Base-by-base conservation (phyloP, 37 sponge, comb jelly and placozoan genomes). In the Ianthella basta region DNA sequence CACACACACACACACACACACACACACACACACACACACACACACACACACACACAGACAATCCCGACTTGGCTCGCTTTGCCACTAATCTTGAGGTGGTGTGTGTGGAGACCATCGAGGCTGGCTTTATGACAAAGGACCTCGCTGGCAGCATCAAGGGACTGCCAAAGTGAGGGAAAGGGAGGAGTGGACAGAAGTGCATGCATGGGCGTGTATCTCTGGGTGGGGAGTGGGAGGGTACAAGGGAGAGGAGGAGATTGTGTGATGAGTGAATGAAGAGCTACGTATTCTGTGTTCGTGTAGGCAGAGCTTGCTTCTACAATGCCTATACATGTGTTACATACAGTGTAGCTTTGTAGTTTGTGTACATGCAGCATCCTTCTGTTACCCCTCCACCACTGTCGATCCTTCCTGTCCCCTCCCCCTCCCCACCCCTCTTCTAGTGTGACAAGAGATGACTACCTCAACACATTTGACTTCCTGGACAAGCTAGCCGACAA, bases 101-200 rank as follows among this genome's bases (percentile, higher is more conserved):
- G 44, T 94, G 95, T 81, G 63, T 97, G 0, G 92, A 92, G 75
- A 97, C 97, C 18, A 94, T 97, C 33, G 97, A 97, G 66, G 85
- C 89, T 79, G 97, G 97, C 32, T 80, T 80, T 88, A 97, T 97
- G 97, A 97, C 97, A 14, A 97, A 97, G 68, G 97, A 97, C 63
- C 79, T 97, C 1, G 97, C 97, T 6, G 83, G 80, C 59, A 94
- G 97, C 80, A 90, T 97, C 74, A 94, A 92, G 78, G 97, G 97
- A 67, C 5, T 85, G 23, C 55, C 2, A 59, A 85, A 85, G 55
- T 69, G 34, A 50, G 38, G 21, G n/a, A 68, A 34, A 25, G 69
- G 69, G 69, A 0, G 69, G 69, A 25, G 69, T 32, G 38, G 36
- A 33, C 72, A 72, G 37, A 39, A 72, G 72, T 72, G 30, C n/a